A percentile compares a stretch with the other conserved stretches of the same genome.
phyloP scores from a whole-genome alignment of 2,888 invertebrate genomes.

The Colostygia pectinataria region DNA sequence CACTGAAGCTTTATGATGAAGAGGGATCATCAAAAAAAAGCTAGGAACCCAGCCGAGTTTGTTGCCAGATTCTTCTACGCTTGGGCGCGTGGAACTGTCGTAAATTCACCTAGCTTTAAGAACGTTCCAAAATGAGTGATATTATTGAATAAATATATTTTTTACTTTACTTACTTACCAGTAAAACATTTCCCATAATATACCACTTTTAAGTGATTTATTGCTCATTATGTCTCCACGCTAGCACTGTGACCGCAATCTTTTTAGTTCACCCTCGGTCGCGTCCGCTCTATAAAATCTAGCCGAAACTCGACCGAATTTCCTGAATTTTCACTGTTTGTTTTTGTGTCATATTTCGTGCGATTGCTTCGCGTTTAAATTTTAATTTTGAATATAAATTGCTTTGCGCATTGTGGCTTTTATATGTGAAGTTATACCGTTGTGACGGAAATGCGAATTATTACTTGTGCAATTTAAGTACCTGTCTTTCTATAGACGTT shows the following conservation, averaged over 20 bases:
- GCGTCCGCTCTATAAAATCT: slow-evolving; percentile 50
- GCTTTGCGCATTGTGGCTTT: slow-evolving; percentile 17
- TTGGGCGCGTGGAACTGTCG: too few species aligned
- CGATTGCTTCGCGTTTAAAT: slow-evolving; percentile 33
- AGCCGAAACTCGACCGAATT: slow-evolving; percentile 43
- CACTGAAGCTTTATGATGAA: too few species aligned
- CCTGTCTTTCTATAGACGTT: background rate
- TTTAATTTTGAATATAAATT: slow-evolving; percentile 31
- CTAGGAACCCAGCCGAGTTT: too few species aligned
- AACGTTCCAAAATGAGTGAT: too few species aligned
- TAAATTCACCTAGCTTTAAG: too few species aligned
- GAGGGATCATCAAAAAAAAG: too few species aligned
- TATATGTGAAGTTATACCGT: slow-evolving; percentile 6
- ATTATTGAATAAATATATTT: too few species aligned
- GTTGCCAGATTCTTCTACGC: too few species aligned
- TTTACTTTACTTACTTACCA: too few species aligned
- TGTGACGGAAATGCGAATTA: background rate
- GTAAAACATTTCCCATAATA: too few species aligned
- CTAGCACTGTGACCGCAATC: slow-evolving; percentile 16
- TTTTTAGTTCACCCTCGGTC: slow-evolving; percentile 15
- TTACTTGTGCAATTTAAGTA: background rate
- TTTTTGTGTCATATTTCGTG: slow-evolving; percentile 48
- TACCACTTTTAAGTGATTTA: too few species aligned
- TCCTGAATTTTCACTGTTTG: slow-evolving; percentile 47
- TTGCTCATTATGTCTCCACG: too few species aligned